Percentiles rank a stretch among this genome's conserved stretches.
Conservation (phyloP, 2,888 invertebrate species). For the Noctua pronuba region DNA sequence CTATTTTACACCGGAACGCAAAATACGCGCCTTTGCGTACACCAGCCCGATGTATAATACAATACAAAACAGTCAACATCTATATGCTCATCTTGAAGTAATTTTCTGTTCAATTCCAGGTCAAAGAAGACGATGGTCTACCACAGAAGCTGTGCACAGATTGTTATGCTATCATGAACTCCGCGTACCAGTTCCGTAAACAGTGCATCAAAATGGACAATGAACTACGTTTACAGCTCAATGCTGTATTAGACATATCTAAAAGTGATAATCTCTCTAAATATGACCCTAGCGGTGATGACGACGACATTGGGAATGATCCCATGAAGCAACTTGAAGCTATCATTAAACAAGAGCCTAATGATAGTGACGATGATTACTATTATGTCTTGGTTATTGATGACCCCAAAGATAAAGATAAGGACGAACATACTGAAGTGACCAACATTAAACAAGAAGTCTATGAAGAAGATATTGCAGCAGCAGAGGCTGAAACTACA, state of each 20-base stretch:
- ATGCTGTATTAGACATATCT: conserved; percentile 72
- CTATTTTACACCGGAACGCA: not conserved
- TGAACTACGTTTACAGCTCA: conserved; percentile 82
- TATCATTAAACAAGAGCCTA: conserved; percentile 84
- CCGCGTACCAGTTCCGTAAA: conserved; percentile 84
- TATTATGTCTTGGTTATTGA: conserved; percentile 88
- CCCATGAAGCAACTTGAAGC: conserved; percentile 84
- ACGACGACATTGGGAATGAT: conserved; percentile 79
- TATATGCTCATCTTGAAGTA: conserved; percentile 5
- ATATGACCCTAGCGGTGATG: conserved; percentile 40
- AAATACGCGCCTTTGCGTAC: not conserved
- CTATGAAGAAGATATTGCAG: conserved; percentile 48
- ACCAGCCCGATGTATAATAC: not conserved
- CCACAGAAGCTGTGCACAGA: conserved; percentile 85
- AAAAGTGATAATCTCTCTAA: conserved; percentile 53
- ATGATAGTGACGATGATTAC: conserved; percentile 86
- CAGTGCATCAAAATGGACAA: conserved; percentile 87
- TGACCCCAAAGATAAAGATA: conserved; percentile 75
- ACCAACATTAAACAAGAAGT: conserved; percentile 61
- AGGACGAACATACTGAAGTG: conserved; percentile 22
- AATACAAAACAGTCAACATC: not conserved
- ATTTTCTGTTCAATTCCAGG: conserved; percentile 76
- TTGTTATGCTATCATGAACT: conserved; percentile 81
- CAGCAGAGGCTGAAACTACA: conserved; percentile 30
- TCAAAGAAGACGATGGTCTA: conserved; percentile 82